These are phyloP conservation scores for Emydocephalus ijimae DNA, from an alignment of 2,113 vertebrate genomes.

Conservation along the genomic window DNA sequence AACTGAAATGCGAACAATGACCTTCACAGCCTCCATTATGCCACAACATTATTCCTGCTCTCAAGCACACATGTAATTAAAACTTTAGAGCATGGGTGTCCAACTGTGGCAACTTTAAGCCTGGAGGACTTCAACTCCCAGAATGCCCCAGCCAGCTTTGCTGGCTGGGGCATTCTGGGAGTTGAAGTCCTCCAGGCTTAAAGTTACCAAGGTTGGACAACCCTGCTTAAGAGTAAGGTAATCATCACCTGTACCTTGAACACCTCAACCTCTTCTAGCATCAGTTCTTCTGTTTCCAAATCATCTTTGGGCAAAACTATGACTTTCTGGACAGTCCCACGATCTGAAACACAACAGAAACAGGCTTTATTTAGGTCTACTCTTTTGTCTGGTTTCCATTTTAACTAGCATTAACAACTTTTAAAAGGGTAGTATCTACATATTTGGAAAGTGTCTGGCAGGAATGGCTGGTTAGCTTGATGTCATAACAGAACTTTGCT, in stretches of 20 bases:
- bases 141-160: too few species aligned
- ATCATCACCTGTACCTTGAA: constrained; percentile 80
- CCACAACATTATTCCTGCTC: background rate
- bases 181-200: too few species aligned
- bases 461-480: background rate
- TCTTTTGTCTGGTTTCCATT: constrained; percentile 49
- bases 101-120: too few species aligned
- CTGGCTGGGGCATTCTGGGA: too few species aligned
- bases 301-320: constrained; percentile 95
- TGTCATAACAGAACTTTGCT: background rate
- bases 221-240: background rate
- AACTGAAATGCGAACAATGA: background rate
- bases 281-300: constrained; percentile 92
- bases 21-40: background rate
- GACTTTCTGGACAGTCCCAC: constrained; percentile 94
- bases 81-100: background rate
- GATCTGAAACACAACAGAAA: constrained; percentile 75
- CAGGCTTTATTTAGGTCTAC: constrained; percentile 20
- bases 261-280: constrained; percentile 95
- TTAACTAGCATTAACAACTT: background rate
- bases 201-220: too few species aligned
- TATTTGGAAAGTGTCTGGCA: background rate
- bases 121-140: too few species aligned
- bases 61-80: background rate
- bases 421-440: background rate